phyloP scores from a whole-genome alignment of 1,140 invertebrate species.

The Lethrus apterus region DNA sequence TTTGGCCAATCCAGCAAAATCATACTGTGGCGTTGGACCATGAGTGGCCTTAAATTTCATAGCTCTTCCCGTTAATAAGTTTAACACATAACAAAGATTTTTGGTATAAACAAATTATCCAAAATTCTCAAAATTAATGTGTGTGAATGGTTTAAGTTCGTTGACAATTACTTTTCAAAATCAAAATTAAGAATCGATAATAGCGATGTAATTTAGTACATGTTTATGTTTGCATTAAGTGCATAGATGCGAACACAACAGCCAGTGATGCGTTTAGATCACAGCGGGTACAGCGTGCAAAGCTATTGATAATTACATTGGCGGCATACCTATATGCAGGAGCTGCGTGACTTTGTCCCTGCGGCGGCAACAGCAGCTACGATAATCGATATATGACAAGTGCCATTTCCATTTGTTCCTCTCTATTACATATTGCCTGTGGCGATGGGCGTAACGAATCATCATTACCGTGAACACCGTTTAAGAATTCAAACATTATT shows the following conservation, averaged over 20 bases:
- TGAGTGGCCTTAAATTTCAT: too few relatives aligned
- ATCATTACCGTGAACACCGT: too few relatives aligned
- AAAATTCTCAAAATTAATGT: too few relatives aligned
- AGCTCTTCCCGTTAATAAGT: too few relatives aligned
- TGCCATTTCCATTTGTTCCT: slow-evolving; percentile 16
- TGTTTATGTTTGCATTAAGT: slow-evolving; percentile 17
- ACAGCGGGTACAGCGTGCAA: slow-evolving; percentile 5
- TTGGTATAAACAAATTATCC: too few relatives aligned
- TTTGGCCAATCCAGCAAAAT: too few relatives aligned
- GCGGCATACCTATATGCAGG: slow-evolving; percentile 13
- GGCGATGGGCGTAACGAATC: slow-evolving; percentile 1
- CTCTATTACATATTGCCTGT: slow-evolving; percentile 9
- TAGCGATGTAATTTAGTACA: slow-evolving; percentile 21
- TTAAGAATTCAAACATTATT: too few relatives aligned
- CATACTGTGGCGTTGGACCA: too few relatives aligned
- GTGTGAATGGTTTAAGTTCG: too few relatives aligned
- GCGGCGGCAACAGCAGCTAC: slow-evolving; percentile 9
- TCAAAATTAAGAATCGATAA: too few relatives aligned
- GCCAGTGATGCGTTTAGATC: neutral
- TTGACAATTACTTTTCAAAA: too few relatives aligned
- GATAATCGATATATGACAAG: slow-evolving; percentile 17
- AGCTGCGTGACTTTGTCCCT: slow-evolving; percentile 16
- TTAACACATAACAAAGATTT: too few relatives aligned
- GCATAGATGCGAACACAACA: slow-evolving; percentile 14
- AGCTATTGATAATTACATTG: slow-evolving; percentile 19